phyloP scores from a whole-genome alignment of 1,140 invertebrate species.

The Meloidogyne exigua region DNA sequence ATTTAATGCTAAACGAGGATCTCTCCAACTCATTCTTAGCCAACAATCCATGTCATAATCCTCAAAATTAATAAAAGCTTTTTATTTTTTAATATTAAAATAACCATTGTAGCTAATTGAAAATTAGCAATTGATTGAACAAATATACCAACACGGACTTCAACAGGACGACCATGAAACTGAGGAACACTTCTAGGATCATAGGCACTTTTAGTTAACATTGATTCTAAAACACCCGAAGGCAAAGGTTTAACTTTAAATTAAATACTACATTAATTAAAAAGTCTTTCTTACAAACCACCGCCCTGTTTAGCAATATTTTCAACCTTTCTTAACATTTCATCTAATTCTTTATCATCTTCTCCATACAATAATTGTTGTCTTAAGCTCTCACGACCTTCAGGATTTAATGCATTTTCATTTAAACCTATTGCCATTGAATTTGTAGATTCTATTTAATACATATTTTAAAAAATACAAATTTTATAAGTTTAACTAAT shows the following conservation, averaged over 20 bases:
- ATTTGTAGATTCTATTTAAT: neutral
- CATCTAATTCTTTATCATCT: slow-evolving; percentile 38
- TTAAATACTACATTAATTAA: neutral
- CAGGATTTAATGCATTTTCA: slow-evolving; percentile 18
- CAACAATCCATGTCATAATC: slow-evolving; percentile 63
- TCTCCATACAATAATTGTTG: slow-evolving; percentile 26
- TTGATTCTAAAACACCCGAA: slow-evolving; percentile 21
- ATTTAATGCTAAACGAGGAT: slow-evolving; percentile 59
- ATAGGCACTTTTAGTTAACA: slow-evolving; percentile 6
- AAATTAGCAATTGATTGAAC: slow-evolving; percentile 63
- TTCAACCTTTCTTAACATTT: slow-evolving; percentile 27
- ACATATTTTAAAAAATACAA: neutral
- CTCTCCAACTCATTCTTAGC: slow-evolving; percentile 60
- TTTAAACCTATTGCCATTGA: slow-evolving; percentile 42
- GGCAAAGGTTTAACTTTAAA: slow-evolving; percentile 29
- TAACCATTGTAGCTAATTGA: slow-evolving; percentile 61
- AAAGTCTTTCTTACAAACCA: neutral
- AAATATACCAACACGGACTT: slow-evolving; percentile 56
- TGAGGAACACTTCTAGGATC: slow-evolving; percentile 50
- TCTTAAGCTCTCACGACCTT: slow-evolving; percentile 35
- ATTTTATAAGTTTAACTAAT: slow-evolving; percentile 1
- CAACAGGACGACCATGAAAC: slow-evolving; percentile 47
- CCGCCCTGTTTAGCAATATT: slow-evolving; percentile 21
- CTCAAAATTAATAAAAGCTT: slow-evolving; percentile 33
- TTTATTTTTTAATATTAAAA: neutral